A percentile compares a stretch with the other conserved stretches of the same genome.
phyloP scores from a whole-genome alignment of 2,888 invertebrate species.

The Tiphia femorata region DNA sequence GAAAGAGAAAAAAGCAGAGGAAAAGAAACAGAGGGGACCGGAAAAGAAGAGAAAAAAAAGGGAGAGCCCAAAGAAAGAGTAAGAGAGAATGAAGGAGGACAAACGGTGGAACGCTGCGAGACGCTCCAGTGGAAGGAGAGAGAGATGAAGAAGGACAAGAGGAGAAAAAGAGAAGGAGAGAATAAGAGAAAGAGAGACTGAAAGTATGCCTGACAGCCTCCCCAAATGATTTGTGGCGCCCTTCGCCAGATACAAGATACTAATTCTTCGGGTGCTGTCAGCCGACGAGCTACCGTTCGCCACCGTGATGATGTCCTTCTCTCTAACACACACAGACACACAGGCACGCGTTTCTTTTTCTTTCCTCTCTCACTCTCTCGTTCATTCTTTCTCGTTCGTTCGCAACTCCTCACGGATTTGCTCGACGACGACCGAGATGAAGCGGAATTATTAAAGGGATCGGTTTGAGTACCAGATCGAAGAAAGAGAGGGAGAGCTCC shows the following conservation, averaged over 20 bases:
- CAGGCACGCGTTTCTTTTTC: too few species aligned
- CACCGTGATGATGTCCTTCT: constrained; percentile 23
- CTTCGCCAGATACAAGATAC: constrained; percentile 44
- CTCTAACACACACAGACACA: too few species aligned
- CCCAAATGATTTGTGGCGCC: constrained; percentile 51
- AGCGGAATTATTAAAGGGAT: too few species aligned
- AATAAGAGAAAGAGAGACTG: constrained; percentile 11
- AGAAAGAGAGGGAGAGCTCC: too few species aligned
- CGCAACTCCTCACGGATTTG: too few species aligned
- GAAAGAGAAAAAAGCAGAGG: constrained; percentile 1
- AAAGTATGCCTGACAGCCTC: constrained; percentile 40
- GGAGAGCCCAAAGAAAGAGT: background rate
- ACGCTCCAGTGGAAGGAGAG: background rate
- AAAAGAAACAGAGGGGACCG: constrained; percentile 3
- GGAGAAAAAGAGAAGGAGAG: constrained; percentile 2
- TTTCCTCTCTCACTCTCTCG: background rate
- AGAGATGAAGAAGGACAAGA: background rate
- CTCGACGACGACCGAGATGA: too few species aligned
- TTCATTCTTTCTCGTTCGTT: background rate
- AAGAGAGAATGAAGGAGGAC: background rate
- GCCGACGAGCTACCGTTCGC: constrained; percentile 43
- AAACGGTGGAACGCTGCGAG: background rate
- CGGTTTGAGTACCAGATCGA: too few species aligned
- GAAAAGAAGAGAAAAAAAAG: background rate
- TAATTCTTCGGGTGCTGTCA: constrained; percentile 45